These are phyloP conservation scores for Sycobia sp. DNA, from an alignment of 1,140 invertebrate genomes.

Conservation along the genomic window DNA sequence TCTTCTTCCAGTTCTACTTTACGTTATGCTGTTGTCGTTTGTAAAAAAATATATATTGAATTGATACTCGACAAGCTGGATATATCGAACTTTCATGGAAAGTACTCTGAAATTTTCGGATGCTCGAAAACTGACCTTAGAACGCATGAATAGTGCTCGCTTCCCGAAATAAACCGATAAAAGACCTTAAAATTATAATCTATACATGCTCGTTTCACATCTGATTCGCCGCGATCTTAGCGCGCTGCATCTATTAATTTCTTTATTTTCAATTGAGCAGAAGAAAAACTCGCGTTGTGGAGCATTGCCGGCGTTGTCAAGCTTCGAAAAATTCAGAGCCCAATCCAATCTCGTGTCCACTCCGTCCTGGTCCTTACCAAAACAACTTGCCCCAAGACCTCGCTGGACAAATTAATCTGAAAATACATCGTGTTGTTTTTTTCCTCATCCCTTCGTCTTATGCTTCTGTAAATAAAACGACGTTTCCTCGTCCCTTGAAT, in stretches of 20 bases:
- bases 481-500: not conserved
- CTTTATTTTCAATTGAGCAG: too few relatives aligned
- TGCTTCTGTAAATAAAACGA: constrained; percentile 17
- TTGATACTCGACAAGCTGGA: constrained; percentile 29
- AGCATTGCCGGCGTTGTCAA: not conserved
- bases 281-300: not conserved
- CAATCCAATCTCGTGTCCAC: constrained; percentile 21
- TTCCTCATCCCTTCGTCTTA: too few relatives aligned
- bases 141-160: too few relatives aligned
- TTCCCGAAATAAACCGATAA: too few relatives aligned
- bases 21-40: constrained; percentile 8
- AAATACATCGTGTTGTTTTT: constrained; percentile 18
- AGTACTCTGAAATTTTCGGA: constrained; percentile 10
- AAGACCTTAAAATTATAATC: too few relatives aligned
- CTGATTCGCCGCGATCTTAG: too few relatives aligned
- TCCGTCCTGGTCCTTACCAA: constrained; percentile 26
- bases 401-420: constrained; percentile 2
- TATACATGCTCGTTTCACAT: too few relatives aligned
- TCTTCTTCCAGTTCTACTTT: too few relatives aligned
- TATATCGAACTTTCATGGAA: constrained; percentile 29
- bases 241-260: too few relatives aligned
- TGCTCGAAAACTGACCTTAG: too few relatives aligned
- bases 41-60: constrained; percentile 34
- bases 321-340: constrained; percentile 1
- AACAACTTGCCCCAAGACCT: constrained; percentile 1